Conservation (phyloP, 2,797 vertebrate species). For the Cirrhinus molitorella region DNA sequence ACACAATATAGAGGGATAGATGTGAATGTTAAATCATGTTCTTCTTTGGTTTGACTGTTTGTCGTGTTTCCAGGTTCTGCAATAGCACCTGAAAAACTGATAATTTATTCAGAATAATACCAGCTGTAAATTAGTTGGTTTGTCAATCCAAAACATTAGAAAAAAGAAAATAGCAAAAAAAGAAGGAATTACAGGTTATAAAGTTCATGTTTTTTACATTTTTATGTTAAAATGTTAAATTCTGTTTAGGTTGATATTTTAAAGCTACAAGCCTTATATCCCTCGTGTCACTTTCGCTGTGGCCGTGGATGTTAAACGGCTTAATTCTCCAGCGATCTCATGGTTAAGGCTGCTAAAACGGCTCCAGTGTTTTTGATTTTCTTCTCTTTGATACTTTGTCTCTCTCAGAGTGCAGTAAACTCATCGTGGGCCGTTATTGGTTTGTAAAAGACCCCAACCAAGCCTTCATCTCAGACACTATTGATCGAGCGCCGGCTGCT, state of each 20-base stretch:
- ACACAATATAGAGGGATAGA: background rate
- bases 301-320: background rate
- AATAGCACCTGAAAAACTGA: background rate
- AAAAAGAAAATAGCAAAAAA: background rate
- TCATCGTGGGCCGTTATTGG: background rate
- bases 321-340: background rate
- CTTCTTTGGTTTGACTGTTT: background rate
- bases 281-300: background rate
- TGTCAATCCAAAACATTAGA: background rate
- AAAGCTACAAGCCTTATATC: background rate
- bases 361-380: background rate
- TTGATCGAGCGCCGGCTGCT: background rate
- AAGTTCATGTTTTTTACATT: too few relatives aligned
- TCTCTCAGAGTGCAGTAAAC: background rate
- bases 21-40: background rate
- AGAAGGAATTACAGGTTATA: too few relatives aligned
- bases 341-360: background rate
- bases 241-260: background rate
- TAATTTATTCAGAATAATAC: background rate
- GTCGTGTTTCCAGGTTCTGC: background rate
- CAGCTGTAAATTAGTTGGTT: background rate
- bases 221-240: background rate
- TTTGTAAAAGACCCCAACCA: constrained; percentile 4
- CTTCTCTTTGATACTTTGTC: background rate
- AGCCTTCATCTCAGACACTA: constrained; percentile 2